These are phyloP conservation scores for Anguilla marmorata DNA, from an alignment of 2,797 vertebrate genomes.

Conservation along the genomic window DNA sequence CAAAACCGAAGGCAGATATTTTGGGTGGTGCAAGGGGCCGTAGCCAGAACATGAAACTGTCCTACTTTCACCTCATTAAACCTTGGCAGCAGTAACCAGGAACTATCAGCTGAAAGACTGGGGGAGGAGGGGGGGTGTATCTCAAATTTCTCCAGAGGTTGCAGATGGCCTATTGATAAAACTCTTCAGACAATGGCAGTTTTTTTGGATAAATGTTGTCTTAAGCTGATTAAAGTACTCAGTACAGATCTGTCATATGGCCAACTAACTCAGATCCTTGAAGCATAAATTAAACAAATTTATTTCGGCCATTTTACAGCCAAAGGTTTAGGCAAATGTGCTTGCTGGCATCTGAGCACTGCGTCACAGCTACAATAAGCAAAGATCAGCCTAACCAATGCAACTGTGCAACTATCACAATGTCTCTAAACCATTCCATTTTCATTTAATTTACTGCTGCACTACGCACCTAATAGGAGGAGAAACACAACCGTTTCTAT, in stretches of 20 bases:
- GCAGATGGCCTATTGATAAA: neutral
- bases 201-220: neutral
- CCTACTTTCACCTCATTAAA: neutral
- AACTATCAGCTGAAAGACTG: neutral
- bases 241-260: neutral
- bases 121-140: neutral
- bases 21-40: neutral
- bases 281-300: neutral
- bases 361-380: neutral
- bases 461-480: too few species aligned
- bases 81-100: neutral
- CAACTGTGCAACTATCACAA: neutral
- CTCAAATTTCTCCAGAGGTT: neutral
- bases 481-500: too few species aligned
- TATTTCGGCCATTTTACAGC: neutral
- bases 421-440: neutral
- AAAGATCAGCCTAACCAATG: neutral
- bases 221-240: neutral
- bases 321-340: neutral
- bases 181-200: neutral
- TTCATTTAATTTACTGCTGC: too few species aligned
- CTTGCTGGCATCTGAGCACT: neutral
- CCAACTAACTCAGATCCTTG: neutral
- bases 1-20: neutral
- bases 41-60: neutral